phyloP scores from a whole-genome alignment of 2,888 invertebrate species.

The Cephus sareptanus region DNA sequence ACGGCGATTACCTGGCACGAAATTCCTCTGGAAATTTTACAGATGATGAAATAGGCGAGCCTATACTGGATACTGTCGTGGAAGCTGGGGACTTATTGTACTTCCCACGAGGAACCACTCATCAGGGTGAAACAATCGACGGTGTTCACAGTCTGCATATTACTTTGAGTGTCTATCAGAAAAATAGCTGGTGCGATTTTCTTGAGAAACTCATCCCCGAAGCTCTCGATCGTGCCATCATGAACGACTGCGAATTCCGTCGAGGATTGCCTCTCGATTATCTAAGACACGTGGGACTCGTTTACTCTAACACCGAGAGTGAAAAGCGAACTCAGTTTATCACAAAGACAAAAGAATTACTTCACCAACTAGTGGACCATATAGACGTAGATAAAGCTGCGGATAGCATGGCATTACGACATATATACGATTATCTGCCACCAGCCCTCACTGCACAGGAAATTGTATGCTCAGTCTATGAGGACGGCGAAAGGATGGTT shows the following conservation, averaged over 20 bases:
- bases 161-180: constrained; percentile 92
- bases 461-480: constrained; percentile 76
- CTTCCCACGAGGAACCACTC: constrained; percentile 90
- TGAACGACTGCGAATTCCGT: constrained; percentile 77
- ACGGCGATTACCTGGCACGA: constrained; percentile 79
- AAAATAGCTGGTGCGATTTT: constrained; percentile 90
- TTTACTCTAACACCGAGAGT: constrained; percentile 70
- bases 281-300: constrained; percentile 79
- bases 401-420: constrained; percentile 87
- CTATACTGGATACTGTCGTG: constrained; percentile 82
- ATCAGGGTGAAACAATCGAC: constrained; percentile 84
- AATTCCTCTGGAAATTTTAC: constrained; percentile 84
- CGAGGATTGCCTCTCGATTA: constrained; percentile 84
- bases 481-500: constrained; percentile 77
- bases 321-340: constrained; percentile 69
- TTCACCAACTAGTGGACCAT: constrained; percentile 61
- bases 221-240: constrained; percentile 79
- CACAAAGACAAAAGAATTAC: constrained; percentile 62
- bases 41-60: constrained; percentile 80
- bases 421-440: constrained; percentile 88
- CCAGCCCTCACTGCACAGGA: constrained; percentile 80
- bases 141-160: constrained; percentile 92
- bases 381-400: constrained; percentile 78
- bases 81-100: constrained; percentile 92
- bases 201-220: constrained; percentile 83